Evolutionary conservation across 2,797 vertebrate species (phyloP), one percentile per base, ranked within the genome.

Genomic region (Tokudaia muenninki): DNA sequence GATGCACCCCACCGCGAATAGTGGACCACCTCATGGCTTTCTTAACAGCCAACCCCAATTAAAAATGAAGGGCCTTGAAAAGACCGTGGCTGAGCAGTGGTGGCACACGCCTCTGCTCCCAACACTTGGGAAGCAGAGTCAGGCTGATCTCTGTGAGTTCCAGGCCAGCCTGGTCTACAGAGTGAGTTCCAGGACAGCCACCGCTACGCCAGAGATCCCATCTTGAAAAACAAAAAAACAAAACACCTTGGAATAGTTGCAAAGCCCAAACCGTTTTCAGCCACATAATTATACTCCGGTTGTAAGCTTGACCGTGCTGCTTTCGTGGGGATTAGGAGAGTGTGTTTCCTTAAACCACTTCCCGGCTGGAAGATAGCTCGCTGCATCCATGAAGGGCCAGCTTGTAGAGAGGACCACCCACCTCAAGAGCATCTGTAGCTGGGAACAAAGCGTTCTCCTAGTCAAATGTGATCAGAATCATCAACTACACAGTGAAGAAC

Each of bases 201-300:
- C 3, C 1, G 70, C 70, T 21, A 72, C 70, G 37, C n/a, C n/a
- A 72, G n/a, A 72, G n/a, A 72, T 37, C 70, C 70, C 4, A 37
- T 72, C 70, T 72, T 72, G n/a, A 37, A 37, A 72, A 72, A 4
- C 29, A 12, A 34, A 22, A 31, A 72, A n/a, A 4, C 17, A 57
- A 96, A 74, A 87, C 72, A 93, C 70, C 47, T 22, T 50, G n/a
- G 88, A 63, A 63, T 94, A 92, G 87, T 90, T 93, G 90, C 59
- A 50, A 92, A 89, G 57, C 52, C 78, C 50, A 52, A 93, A 70
- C 63, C 37, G 34, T 93, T 81, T 19, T 37, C 26, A 37, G 72
- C 65, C 72, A n/a, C 41, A 77, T 52, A 91, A 80, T 59, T 37
- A 21, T 13, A 52, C 52, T 52, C 3, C 37, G 80, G n/a, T 37